phyloP scores from a whole-genome alignment of 1,140 invertebrate species.

The Mycetomoellerius zeteki region DNA sequence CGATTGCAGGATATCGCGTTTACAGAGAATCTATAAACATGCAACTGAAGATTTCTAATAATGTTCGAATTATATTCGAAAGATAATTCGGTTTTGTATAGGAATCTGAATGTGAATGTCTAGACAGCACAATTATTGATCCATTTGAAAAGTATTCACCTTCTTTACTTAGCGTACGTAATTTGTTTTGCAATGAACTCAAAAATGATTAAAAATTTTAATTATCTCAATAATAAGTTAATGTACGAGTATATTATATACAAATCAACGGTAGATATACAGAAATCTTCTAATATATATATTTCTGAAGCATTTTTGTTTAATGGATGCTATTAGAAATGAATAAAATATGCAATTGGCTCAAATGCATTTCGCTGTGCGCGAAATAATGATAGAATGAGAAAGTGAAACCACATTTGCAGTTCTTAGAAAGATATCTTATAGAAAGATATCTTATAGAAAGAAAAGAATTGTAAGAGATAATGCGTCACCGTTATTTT shows the following conservation, averaged over 20 bases:
- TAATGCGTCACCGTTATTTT: background rate
- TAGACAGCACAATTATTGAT: too few species aligned
- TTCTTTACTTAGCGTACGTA: too few species aligned
- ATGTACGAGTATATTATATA: too few species aligned
- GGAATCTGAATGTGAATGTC: background rate
- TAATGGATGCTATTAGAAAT: background rate
- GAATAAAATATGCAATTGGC: background rate
- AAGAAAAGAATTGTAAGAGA: constrained; percentile 22
- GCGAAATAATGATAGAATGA: constrained; percentile 23
- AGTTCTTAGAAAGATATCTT: background rate
- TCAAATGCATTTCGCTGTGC: constrained; percentile 5
- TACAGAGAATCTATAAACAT: background rate
- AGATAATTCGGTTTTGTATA: background rate
- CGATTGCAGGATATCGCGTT: constrained; percentile 14
- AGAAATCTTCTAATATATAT: background rate
- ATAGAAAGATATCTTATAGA: constrained; percentile 4
- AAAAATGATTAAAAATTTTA: background rate
- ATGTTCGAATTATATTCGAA: background rate
- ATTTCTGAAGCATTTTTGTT: background rate
- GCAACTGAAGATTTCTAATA: background rate
- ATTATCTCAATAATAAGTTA: background rate
- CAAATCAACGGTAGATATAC: background rate
- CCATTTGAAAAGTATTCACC: too few species aligned
- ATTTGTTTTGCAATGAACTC: too few species aligned
- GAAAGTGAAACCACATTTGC: constrained; percentile 53